Conservation (phyloP, 2,888 invertebrate species). For the Nebria brevicollis region DNA sequence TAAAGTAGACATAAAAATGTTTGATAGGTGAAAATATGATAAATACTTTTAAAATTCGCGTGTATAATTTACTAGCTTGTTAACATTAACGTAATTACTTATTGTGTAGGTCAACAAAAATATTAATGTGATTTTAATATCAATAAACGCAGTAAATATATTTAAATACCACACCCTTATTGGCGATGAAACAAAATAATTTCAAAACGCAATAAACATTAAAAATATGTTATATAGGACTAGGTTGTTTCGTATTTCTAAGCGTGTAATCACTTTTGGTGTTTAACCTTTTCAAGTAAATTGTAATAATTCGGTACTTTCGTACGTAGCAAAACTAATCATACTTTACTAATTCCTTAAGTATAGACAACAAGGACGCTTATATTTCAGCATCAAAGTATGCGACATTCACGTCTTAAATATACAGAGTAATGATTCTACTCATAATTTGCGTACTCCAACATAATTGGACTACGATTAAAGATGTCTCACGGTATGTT, state of each 20-base stretch:
- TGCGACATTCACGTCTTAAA: not conserved
- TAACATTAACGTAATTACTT: not conserved
- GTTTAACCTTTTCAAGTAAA: not conserved
- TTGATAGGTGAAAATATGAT: not conserved
- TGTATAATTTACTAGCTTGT: not conserved
- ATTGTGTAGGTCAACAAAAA: not conserved
- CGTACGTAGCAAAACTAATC: not conserved
- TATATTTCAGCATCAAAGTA: not conserved
- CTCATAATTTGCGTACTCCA: not conserved
- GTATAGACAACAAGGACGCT: not conserved
- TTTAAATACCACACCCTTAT: too few relatives aligned
- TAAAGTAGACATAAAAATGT: too few relatives aligned
- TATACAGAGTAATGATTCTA: not conserved
- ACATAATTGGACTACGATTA: not conserved
- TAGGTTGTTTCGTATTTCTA: not conserved
- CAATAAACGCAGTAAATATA: not conserved
- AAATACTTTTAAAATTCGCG: not conserved
- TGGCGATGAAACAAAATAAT: not conserved
- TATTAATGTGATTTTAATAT: not conserved
- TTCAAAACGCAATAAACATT: not conserved
- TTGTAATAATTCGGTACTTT: not conserved
- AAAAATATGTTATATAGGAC: not conserved
- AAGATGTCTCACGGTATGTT: not conserved
- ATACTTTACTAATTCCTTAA: not conserved
- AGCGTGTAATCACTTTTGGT: not conserved